phyloP scores from a whole-genome alignment of 2,797 vertebrate genomes.

The Etheostoma perlongum region DNA sequence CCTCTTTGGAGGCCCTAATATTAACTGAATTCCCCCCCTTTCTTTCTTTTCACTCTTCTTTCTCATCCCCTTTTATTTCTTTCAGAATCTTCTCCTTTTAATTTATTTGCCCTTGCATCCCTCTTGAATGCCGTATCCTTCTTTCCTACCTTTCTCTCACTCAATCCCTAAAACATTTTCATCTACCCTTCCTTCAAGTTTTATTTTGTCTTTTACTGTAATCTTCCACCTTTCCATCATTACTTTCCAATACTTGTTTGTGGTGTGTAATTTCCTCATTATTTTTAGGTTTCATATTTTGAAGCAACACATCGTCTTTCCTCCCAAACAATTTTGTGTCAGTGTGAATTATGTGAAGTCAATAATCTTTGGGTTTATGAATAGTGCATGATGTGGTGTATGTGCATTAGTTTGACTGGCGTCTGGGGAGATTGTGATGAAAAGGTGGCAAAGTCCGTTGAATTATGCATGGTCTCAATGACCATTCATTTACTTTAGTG shows the following conservation, averaged over 20 bases:
- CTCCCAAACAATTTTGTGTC: constrained; percentile 26
- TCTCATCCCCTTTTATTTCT: background rate
- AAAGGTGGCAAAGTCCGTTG: constrained; percentile 31
- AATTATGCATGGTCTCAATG: constrained; percentile 64
- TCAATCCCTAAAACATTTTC: too few species aligned
- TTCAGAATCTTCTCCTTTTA: too few species aligned
- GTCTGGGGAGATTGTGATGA: constrained; percentile 41
- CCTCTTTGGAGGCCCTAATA: background rate
- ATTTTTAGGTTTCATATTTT: constrained; percentile 21
- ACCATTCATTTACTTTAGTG: constrained; percentile 46
- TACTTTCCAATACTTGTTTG: background rate
- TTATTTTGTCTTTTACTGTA: background rate
- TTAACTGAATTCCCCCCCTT: background rate
- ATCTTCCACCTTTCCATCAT: background rate
- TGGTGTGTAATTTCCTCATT: background rate
- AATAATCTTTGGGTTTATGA: constrained; percentile 50
- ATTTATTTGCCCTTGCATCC: background rate
- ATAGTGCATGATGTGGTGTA: constrained; percentile 45
- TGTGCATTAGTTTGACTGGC: constrained; percentile 30
- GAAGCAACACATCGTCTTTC: constrained; percentile 1
- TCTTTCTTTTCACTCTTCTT: background rate
- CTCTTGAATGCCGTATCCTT: background rate
- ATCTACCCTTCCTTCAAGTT: too few species aligned
- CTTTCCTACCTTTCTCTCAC: background rate
- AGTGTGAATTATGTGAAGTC: constrained; percentile 42